Evolutionary conservation across 2,888 invertebrate species (phyloP).

Genomic region (Odontothrips loti): DNA sequence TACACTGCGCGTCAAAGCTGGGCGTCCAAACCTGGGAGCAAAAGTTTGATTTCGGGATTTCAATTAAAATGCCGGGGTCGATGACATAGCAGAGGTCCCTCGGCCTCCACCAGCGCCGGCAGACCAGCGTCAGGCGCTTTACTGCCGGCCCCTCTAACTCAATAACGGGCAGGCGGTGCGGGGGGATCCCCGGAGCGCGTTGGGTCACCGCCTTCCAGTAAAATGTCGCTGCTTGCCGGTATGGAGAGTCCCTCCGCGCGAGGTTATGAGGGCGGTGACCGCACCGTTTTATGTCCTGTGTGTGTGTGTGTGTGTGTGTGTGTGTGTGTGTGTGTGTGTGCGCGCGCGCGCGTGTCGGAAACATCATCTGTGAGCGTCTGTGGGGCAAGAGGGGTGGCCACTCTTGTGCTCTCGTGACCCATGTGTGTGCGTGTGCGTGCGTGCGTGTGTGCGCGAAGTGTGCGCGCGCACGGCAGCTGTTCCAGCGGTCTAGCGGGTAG

Average conservation of each 20-base stretch:
- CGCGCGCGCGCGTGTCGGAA: not conserved
- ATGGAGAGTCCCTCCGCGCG: not conserved
- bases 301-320: not conserved
- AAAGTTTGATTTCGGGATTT: no score
- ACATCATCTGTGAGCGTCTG: no score
- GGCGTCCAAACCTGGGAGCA: no score
- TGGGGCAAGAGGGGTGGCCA: no score
- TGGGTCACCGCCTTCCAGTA: slow-evolving; percentile 12
- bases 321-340: not conserved
- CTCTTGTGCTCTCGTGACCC: no score
- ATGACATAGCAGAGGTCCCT: no score
- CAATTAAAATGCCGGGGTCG: no score
- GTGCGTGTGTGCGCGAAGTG: not conserved
- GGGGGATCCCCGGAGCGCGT: not conserved
- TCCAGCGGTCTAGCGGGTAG: slow-evolving; percentile 4
- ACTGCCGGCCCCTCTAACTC: not conserved
- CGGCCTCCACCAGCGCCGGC: no score
- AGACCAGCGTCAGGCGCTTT: no score
- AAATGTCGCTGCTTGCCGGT: not conserved
- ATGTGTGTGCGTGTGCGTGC: not conserved
- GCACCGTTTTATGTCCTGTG: not conserved
- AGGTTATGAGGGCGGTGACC: slow-evolving; percentile 15
- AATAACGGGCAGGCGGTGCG: slow-evolving; percentile 2
- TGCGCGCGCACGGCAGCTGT: not conserved
- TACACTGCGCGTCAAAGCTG: no score